These are phyloP conservation scores for Actinostola sp. DNA, from an alignment of 92 coral and sea anemone species.

Conservation along the genomic window DNA sequence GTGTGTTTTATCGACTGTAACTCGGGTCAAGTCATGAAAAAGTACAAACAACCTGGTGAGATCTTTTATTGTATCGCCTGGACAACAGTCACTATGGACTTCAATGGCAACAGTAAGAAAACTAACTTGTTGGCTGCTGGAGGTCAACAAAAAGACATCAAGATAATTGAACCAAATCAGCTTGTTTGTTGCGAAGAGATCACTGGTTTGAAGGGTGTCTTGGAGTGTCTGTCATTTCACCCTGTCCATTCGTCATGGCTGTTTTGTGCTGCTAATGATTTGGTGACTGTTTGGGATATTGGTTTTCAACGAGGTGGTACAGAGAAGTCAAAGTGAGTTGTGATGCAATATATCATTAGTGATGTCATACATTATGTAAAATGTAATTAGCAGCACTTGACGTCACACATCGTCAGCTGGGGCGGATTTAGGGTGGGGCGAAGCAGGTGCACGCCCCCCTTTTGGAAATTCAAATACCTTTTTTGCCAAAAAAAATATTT, in stretches of 20 bases:
- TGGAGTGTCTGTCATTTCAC: slow-evolving; percentile 85
- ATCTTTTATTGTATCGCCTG: slow-evolving; percentile 97
- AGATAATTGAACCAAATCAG: slow-evolving; percentile 93
- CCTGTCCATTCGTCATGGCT: slow-evolving; percentile 93
- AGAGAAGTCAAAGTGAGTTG: slow-evolving; percentile 84
- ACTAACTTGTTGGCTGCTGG: slow-evolving; percentile 92
- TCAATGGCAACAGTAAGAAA: slow-evolving; percentile 64
- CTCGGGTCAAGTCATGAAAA: slow-evolving; percentile 91
- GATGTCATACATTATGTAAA: too few species aligned
- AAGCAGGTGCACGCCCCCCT: too few species aligned
- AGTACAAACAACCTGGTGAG: slow-evolving; percentile 98
- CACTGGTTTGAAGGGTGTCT: slow-evolving; percentile 84
- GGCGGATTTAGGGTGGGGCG: too few species aligned
- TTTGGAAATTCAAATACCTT: too few species aligned
- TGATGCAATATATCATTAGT: too few species aligned
- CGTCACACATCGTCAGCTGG: too few species aligned
- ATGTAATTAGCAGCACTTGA: too few species aligned
- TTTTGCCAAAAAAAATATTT: too few species aligned
- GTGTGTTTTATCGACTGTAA: slow-evolving; percentile 97
- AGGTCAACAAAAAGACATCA: slow-evolving; percentile 84
- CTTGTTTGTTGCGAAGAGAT: slow-evolving; percentile 96
- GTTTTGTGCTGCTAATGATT: slow-evolving; percentile 88
- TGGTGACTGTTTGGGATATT: slow-evolving; percentile 86
- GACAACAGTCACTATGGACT: slow-evolving; percentile 85
- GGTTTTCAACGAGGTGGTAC: slow-evolving; percentile 74